Percentiles rank a stretch among this genome's conserved stretches.
Evolutionary conservation across 2,797 vertebrate genomes (phyloP).

Genomic region (Denticeps clupeoides): DNA sequence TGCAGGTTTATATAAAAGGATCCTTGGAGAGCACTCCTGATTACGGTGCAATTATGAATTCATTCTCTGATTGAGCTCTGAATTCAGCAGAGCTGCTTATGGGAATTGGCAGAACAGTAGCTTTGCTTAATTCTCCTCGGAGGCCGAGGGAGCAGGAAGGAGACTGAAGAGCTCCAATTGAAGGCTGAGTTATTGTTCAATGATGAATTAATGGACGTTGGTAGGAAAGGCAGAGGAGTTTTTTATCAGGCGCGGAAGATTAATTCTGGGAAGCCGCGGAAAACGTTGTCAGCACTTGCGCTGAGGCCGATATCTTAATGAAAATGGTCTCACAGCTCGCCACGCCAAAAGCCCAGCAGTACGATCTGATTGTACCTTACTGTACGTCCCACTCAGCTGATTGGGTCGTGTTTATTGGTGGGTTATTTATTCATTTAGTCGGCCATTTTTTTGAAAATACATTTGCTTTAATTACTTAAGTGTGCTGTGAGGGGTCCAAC

Average conservation of each 20-base stretch:
- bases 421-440: slow-evolving; percentile 4
- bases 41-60: too few relatives aligned
- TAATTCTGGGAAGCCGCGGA: slow-evolving; percentile 26
- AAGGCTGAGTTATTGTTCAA: too few relatives aligned
- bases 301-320: slow-evolving; percentile 37
- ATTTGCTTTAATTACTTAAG: slow-evolving; percentile 32
- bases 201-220: too few relatives aligned
- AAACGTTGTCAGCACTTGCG: slow-evolving; percentile 30
- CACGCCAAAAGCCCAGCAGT: slow-evolving; percentile 9
- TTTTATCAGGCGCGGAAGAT: slow-evolving; percentile 36
- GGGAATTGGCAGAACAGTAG: too few relatives aligned
- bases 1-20: too few relatives aligned
- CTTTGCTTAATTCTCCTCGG: too few relatives aligned
- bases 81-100: too few relatives aligned
- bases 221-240: slow-evolving; percentile 18
- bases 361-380: background rate
- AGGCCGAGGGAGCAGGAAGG: too few relatives aligned
- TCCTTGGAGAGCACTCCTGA: too few relatives aligned
- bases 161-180: too few relatives aligned
- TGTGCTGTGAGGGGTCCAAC: slow-evolving; percentile 10
- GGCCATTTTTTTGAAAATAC: slow-evolving; percentile 24
- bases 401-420: background rate
- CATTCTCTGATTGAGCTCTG: too few relatives aligned
- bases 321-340: slow-evolving; percentile 28
- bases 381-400: slow-evolving; percentile 12